Percentiles rank a stretch among this genome's conserved stretches.
Conservation (phyloP, 2,888 invertebrate species). For the Tinea pellionella region DNA sequence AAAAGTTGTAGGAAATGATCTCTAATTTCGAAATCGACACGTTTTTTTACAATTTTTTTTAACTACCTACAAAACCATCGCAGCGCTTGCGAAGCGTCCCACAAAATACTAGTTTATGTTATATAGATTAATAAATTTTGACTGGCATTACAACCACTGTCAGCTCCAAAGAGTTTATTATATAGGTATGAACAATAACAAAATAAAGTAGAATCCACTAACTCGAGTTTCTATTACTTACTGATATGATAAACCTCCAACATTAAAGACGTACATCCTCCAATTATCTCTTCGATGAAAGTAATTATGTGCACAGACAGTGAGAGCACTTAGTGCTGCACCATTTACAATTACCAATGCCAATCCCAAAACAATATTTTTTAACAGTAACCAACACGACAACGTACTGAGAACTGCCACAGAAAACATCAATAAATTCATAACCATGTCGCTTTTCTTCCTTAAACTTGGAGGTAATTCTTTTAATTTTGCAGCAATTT, state of each 20-base stretch:
- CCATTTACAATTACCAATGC: constrained; percentile 32
- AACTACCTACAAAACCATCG: no score
- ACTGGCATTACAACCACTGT: no score
- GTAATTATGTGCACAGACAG: constrained; percentile 80
- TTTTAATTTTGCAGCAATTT: constrained; percentile 65
- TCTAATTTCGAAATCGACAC: no score
- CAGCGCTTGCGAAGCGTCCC: no score
- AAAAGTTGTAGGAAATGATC: no score
- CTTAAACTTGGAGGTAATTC: constrained; percentile 49
- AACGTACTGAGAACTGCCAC: constrained; percentile 34
- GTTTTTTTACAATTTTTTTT: no score
- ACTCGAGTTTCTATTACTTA: no score
- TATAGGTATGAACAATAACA: no score
- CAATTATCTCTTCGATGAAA: constrained; percentile 83
- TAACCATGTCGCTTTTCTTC: constrained; percentile 41
- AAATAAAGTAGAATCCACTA: no score
- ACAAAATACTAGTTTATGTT: no score
- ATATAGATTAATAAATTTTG: no score
- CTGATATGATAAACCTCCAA: constrained; percentile 74
- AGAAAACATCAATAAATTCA: constrained; percentile 34
- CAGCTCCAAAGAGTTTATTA: no score
- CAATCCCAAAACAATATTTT: constrained; percentile 33
- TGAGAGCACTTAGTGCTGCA: constrained; percentile 40
- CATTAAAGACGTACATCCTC: constrained; percentile 83
- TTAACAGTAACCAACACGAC: constrained; percentile 38